phyloP scores from a whole-genome alignment of 2,888 invertebrate genomes.

The Apoda limacodes region DNA sequence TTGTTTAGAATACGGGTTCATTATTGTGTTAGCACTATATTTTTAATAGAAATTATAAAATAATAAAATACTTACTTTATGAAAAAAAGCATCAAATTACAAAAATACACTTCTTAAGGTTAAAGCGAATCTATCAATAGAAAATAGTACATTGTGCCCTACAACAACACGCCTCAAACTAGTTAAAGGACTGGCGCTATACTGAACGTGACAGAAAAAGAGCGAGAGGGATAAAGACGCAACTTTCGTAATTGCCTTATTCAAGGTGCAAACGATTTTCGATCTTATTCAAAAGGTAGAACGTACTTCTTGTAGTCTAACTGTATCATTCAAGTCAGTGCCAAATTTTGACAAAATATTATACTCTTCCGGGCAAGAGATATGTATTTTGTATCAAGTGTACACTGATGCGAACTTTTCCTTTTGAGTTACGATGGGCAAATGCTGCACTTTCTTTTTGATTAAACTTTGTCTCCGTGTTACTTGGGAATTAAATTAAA shows the following conservation, averaged over 20 bases:
- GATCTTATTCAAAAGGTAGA: conserved; percentile 8
- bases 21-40: conserved; percentile 4
- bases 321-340: conserved; percentile 9
- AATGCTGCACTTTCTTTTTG: too few relatives aligned
- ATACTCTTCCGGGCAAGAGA: conserved; percentile 7
- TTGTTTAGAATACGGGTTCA: conserved; percentile 3
- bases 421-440: too few relatives aligned
- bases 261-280: conserved; percentile 6
- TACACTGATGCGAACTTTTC: too few relatives aligned
- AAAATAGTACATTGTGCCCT: not conserved
- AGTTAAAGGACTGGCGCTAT: not conserved
- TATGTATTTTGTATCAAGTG: too few relatives aligned
- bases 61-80: conserved; percentile 4
- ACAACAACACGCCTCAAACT: not conserved
- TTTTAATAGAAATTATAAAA: conserved; percentile 8
- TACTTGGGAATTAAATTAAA: too few relatives aligned
- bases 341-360: conserved; percentile 7
- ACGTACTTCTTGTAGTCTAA: conserved; percentile 10
- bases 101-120: conserved; percentile 8
- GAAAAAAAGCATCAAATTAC: conserved; percentile 5
- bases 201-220: conserved; percentile 2
- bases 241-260: conserved; percentile 6
- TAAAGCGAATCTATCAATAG: conserved; percentile 4
- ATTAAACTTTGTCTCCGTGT: too few relatives aligned
- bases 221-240: conserved; percentile 8